These are phyloP conservation scores for Erythrocebus patas DNA, from an alignment of 2,113 vertebrate species.

Conservation along the genomic window DNA sequence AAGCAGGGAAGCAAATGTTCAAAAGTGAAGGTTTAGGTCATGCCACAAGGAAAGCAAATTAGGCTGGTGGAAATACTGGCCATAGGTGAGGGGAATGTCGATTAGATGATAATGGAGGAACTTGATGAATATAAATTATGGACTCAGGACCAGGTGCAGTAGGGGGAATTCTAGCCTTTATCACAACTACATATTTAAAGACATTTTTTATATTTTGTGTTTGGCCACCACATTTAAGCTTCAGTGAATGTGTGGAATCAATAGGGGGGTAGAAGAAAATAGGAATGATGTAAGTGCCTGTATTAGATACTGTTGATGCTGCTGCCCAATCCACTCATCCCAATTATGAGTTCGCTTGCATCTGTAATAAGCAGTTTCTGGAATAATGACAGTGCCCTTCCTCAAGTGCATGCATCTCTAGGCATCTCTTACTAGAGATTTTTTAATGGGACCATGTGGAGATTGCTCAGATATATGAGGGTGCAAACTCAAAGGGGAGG, in stretches of 20 bases:
- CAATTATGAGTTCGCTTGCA: neutral
- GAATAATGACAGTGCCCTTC: neutral
- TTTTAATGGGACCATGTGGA: neutral
- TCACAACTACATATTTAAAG: neutral
- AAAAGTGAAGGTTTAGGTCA: neutral
- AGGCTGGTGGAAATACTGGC: neutral
- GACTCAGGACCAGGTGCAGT: neutral
- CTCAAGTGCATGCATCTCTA: neutral
- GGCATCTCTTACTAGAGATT: neutral
- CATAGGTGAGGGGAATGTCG: neutral
- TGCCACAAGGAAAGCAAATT: neutral
- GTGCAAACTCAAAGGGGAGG: neutral
- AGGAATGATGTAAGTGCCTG: fast-evolving
- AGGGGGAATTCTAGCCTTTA: neutral
- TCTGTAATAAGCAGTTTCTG: neutral
- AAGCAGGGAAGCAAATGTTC: neutral
- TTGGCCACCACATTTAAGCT: neutral
- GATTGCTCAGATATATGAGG: neutral
- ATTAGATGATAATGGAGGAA: neutral
- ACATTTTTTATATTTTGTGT: neutral
- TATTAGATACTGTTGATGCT: no score
- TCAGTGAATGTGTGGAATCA: neutral
- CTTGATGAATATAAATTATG: neutral
- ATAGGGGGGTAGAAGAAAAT: neutral
- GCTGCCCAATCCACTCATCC: neutral